Conservation (phyloP, 1,140 invertebrate species). For the Tetranychus cinnabarinus region DNA sequence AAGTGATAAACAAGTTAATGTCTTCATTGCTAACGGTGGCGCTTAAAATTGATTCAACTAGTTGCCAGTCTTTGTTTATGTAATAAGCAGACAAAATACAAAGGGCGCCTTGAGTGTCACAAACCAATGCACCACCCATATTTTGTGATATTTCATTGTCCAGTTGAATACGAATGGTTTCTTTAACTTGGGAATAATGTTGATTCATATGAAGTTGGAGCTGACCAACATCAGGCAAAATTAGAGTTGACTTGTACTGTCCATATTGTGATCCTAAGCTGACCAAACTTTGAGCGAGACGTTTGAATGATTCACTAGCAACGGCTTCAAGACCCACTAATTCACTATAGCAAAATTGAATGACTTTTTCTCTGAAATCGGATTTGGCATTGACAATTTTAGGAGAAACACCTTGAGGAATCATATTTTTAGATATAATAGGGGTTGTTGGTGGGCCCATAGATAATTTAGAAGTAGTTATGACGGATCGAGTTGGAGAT, state of each 20-base stretch:
- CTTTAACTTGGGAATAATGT: background rate
- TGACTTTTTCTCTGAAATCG: conserved; percentile 2
- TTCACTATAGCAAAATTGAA: conserved; percentile 8
- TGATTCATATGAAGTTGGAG: background rate
- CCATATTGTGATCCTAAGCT: background rate
- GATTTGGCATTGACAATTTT: background rate
- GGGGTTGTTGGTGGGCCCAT: background rate
- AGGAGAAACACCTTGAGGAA: background rate
- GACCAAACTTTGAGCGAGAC: conserved; percentile 1
- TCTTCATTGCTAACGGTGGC: background rate
- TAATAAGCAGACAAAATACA: conserved; percentile 8
- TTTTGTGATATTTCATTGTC: background rate
- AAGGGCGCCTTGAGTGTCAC: conserved; percentile 5
- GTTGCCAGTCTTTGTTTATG: conserved; percentile 3
- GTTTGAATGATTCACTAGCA: conserved; percentile 2
- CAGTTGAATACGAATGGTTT: background rate
- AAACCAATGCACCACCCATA: conserved; percentile 6
- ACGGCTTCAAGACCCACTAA: conserved; percentile 2
- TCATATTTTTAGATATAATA: background rate
- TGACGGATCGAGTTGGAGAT: background rate
- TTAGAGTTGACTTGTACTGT: background rate
- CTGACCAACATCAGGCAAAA: conserved; percentile 1
- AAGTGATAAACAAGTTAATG: conserved; percentile 6
- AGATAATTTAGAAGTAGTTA: background rate
- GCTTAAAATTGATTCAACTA: conserved; percentile 4